These are phyloP conservation scores for Dreissena polymorpha DNA, from an alignment of 1,140 invertebrate species.

Conservation along the genomic window DNA sequence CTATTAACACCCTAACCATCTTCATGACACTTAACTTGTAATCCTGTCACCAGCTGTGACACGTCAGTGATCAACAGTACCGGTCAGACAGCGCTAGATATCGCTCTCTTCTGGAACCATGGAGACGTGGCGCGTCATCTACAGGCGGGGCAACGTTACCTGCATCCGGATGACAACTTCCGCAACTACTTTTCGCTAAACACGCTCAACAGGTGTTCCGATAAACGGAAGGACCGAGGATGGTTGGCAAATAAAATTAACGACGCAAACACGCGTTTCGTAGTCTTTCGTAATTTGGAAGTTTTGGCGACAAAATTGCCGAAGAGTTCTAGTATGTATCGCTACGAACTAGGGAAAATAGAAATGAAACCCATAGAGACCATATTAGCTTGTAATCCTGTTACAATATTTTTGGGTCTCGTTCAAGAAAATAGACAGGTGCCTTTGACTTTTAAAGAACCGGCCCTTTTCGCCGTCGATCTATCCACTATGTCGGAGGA, in stretches of 20 bases:
- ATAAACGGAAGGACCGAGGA: slow-evolving; percentile 70
- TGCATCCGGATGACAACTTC: slow-evolving; percentile 63
- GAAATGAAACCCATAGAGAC: slow-evolving; percentile 64
- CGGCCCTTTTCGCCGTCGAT: slow-evolving; percentile 76
- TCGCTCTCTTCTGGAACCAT: slow-evolving; percentile 77
- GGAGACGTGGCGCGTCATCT: slow-evolving; percentile 61
- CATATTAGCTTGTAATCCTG: slow-evolving; percentile 57
- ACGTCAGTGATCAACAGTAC: slow-evolving; percentile 69
- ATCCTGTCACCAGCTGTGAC: slow-evolving; percentile 64
- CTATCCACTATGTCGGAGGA: slow-evolving; percentile 56
- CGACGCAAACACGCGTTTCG: slow-evolving; percentile 67
- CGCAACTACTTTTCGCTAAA: slow-evolving; percentile 74
- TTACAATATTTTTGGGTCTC: slow-evolving; percentile 70
- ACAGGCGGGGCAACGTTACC: slow-evolving; percentile 53
- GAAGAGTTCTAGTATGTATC: slow-evolving; percentile 46
- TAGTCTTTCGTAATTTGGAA: slow-evolving; percentile 70
- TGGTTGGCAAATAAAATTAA: slow-evolving; percentile 68
- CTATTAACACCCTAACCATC: too few species aligned
- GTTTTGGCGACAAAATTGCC: slow-evolving; percentile 57
- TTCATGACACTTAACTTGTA: too few species aligned
- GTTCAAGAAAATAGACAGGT: slow-evolving; percentile 53
- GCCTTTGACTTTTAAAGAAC: slow-evolving; percentile 44
- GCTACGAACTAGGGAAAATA: slow-evolving; percentile 62
- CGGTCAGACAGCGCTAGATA: slow-evolving; percentile 76
- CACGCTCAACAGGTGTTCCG: slow-evolving; percentile 69